Base-by-base conservation (phyloP, 2,113 vertebrate species). In the Hemiprocne comata region DNA sequence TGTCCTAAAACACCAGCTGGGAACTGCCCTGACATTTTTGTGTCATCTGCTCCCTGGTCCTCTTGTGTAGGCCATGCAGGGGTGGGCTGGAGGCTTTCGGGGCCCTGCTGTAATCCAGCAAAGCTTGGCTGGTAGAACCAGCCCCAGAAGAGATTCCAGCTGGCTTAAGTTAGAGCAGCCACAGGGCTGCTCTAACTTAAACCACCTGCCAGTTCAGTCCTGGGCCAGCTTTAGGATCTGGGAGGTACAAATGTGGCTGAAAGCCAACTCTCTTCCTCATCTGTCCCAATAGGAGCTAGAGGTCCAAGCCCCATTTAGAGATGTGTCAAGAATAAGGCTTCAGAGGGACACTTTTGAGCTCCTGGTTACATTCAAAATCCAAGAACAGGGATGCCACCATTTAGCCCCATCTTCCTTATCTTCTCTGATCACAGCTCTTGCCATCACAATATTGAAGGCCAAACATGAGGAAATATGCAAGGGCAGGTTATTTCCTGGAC, bases 161-260 rank as follows among this genome's bases (percentile, higher is more conserved):
- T 97, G 95, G 93, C 76, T 97, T 94, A 72, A 75, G 73, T 96
- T 92, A 96, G 70, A 95, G 86, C 79, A 95, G 92, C 92, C 94
- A 10, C 33, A 1, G 17, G 92, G 95, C 90, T 95, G 57, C 51
- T 96, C 73, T 97, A 97, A 97, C 93, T 88, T 95, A 96, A 95
- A 95, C 94, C 94, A 94, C 93, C 85, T 96, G 95, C 92, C 16
- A 10, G 88, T 78, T 96, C 80, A 92, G 93, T 81, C 58, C 73
- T 58, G 58, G 90, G 92, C 93, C 95, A 96, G 85, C 76, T 44
- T 36, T 65, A 69, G 79, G 92, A 90, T 72, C 88, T 92, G 90
- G 88, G 94, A 94, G 90, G 93, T 95, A 95, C 25, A 85, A 94
- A 84, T 0, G 1, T 76, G 88, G 83, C 70, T 2, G 5, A 82